Percentiles rank a stretch among this genome's conserved stretches.
Conservation (phyloP, 2,797 vertebrate species). For the Hydrocynus forskahlii region DNA sequence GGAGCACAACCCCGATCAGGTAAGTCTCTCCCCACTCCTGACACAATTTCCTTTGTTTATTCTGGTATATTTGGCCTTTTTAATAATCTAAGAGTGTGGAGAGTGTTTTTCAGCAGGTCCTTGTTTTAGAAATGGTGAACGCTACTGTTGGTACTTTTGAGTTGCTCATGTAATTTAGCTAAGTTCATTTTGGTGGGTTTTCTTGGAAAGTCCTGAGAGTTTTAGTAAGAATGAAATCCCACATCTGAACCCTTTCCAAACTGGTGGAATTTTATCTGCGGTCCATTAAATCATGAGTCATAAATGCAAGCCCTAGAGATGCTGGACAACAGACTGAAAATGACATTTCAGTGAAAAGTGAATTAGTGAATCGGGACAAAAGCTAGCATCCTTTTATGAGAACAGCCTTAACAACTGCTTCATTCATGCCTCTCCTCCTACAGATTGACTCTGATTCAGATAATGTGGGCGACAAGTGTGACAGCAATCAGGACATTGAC, state of each 20-base stretch:
- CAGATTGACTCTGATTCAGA: slow-evolving; percentile 96
- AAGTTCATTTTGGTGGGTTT: not conserved
- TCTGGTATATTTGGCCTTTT: slow-evolving; percentile 54
- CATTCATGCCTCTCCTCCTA: slow-evolving; percentile 60
- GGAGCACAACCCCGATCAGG: slow-evolving; percentile 98
- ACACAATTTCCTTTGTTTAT: not conserved
- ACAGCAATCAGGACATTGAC: slow-evolving; percentile 98
- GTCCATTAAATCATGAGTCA: slow-evolving; percentile 10
- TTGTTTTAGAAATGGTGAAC: not conserved
- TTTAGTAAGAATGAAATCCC: no score
- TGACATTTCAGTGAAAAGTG: slow-evolving; percentile 24
- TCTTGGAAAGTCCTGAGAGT: not conserved
- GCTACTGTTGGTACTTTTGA: not conserved
- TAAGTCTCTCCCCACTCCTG: slow-evolving; percentile 60
- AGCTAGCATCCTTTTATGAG: slow-evolving; percentile 12
- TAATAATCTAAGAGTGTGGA: not conserved
- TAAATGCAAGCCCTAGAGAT: slow-evolving; percentile 14
- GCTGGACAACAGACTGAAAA: slow-evolving; percentile 2
- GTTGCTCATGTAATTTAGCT: not conserved
- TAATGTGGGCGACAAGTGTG: slow-evolving; percentile 92
- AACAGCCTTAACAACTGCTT: slow-evolving; percentile 29
- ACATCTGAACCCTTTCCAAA: not conserved
- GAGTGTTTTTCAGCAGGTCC: not conserved
- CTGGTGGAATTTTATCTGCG: not conserved
- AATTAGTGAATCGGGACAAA: slow-evolving; percentile 8